These are phyloP conservation scores for Dicrostonyx torquatus DNA, from an alignment of 2,797 vertebrate species.

Conservation along the genomic window DNA sequence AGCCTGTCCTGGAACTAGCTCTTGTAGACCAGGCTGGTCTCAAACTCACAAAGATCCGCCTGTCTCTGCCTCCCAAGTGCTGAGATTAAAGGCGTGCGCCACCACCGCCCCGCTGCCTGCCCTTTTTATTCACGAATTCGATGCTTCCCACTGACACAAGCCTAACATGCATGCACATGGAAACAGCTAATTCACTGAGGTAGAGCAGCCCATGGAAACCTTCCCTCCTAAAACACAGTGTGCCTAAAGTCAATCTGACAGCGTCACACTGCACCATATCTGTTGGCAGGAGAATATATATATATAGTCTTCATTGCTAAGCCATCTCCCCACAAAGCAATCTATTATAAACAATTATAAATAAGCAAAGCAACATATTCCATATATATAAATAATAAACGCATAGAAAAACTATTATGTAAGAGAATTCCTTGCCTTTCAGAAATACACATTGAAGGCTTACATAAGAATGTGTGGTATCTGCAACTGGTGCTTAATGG, in stretches of 20 bases:
- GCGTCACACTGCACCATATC: neutral
- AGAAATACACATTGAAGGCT: conserved; percentile 49
- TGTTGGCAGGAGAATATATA: neutral
- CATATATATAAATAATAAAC: conserved; percentile 52
- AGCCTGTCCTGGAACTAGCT: no score
- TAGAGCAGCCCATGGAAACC: neutral
- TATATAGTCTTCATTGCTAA: conserved; percentile 37
- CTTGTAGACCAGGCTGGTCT: no score
- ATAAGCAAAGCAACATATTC: conserved; percentile 18
- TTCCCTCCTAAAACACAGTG: neutral
- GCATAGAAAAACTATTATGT: conserved; percentile 46
- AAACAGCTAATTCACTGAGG: neutral
- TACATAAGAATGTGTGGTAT: conserved; percentile 41
- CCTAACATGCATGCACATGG: neutral
- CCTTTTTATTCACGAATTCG: neutral
- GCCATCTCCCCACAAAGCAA: neutral
- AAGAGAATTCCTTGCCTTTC: conserved; percentile 58
- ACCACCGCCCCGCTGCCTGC: no score
- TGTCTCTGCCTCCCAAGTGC: no score
- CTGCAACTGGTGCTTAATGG: conserved; percentile 46
- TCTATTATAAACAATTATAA: conserved; percentile 39
- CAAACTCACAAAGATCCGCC: no score
- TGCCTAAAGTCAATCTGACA: neutral
- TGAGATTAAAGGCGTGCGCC: no score
- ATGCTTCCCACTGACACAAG: neutral